These are phyloP conservation scores for Oryzias dopingdopingensis DNA, from an alignment of 2,797 vertebrate genomes.

Conservation along the genomic window DNA sequence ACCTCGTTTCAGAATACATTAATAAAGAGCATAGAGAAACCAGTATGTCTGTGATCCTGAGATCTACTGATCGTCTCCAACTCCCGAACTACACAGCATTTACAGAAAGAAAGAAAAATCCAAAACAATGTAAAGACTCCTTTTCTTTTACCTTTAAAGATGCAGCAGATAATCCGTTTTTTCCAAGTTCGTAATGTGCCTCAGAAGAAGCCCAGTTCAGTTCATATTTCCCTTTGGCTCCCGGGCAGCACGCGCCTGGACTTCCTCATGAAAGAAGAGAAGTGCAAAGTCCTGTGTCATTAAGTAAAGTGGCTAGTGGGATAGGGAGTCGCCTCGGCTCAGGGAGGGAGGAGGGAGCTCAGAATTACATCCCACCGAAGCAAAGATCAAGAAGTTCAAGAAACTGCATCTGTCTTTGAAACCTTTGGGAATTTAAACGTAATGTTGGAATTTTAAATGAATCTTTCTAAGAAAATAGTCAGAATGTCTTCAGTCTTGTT, in stretches of 20 bases:
- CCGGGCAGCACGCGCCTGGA: slow-evolving; percentile 10
- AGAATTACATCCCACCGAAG: slow-evolving; percentile 19
- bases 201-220: neutral
- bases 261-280: slow-evolving; percentile 50
- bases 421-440: slow-evolving; percentile 10
- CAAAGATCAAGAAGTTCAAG: slow-evolving; percentile 53
- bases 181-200: neutral
- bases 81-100: neutral
- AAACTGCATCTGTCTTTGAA: neutral
- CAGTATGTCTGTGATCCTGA: no score
- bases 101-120: neutral
- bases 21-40: no score
- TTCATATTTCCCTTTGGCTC: slow-evolving; percentile 20
- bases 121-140: neutral
- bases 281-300: slow-evolving; percentile 61
- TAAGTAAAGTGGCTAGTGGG: slow-evolving; percentile 8
- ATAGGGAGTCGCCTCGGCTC: slow-evolving; percentile 1
- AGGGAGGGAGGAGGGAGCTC: slow-evolving; percentile 51
- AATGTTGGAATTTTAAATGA: slow-evolving; percentile 7
- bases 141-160: slow-evolving; percentile 38
- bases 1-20: neutral
- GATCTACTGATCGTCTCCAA: neutral
- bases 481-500: no score
- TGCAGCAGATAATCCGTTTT: slow-evolving; percentile 1
- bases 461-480: neutral